These are phyloP conservation scores for Colossoma macropomum DNA, from an alignment of 2,113 vertebrate species.

Conservation along the genomic window DNA sequence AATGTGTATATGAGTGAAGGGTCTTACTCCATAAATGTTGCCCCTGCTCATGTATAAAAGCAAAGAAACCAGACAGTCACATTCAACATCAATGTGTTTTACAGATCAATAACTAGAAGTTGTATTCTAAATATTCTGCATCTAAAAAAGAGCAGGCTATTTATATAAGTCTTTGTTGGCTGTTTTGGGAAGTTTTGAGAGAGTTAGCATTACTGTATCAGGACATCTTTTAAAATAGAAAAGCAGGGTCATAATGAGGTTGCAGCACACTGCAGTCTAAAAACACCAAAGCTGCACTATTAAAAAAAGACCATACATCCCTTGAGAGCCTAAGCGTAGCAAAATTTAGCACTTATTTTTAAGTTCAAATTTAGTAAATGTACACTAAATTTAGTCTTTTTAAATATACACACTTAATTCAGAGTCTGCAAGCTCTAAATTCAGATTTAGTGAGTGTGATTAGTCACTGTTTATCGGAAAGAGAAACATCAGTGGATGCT, in stretches of 20 bases:
- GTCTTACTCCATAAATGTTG: background rate
- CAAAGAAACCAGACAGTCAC: background rate
- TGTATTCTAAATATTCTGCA: slow-evolving; percentile 7
- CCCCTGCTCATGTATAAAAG: background rate
- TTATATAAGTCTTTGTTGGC: background rate
- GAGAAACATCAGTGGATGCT: background rate
- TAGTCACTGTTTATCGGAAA: background rate
- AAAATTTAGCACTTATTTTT: background rate
- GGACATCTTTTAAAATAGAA: background rate
- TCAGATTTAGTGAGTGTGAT: background rate
- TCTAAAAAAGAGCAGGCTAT: background rate
- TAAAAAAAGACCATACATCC: background rate
- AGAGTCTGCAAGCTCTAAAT: background rate
- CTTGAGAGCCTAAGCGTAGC: background rate
- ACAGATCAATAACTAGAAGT: background rate
- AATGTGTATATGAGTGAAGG: background rate
- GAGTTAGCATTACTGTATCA: background rate
- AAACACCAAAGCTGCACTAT: background rate
- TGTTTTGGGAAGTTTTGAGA: background rate
- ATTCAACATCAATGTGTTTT: background rate
- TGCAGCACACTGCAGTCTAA: background rate
- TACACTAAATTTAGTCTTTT: background rate
- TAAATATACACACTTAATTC: too few species aligned
- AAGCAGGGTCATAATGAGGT: background rate
- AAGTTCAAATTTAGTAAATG: too few species aligned